Evolutionary conservation across 2,888 invertebrate genomes (phyloP), one percentile per base, ranked within the genome.

Genomic region (Calephelis perditalis): DNA sequence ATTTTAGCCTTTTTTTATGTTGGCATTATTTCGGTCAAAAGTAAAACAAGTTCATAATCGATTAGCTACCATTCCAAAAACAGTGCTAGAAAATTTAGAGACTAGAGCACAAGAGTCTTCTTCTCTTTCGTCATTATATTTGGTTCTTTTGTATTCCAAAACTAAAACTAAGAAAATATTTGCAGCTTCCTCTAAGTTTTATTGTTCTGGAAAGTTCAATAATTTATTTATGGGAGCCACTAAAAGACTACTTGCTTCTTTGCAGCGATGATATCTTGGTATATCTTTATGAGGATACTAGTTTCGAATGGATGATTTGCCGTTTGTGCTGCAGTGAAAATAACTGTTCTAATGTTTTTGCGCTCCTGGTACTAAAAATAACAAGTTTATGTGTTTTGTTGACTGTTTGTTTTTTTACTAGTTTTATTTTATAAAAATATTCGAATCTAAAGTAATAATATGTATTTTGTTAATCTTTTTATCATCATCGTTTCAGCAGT

Each of bases 201-300:
- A 43, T 73, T 8, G 35, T 78, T 5, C 68, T 86, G 9, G 84
- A 85, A 73, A 63, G 61, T 26, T 79, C 78, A 0, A 62, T 82
- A 0, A 59, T 66, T 12, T 70, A 73, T 67, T 10, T 76, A 44
- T 85, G 85, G 86, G 71, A 70, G 10, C 61, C 63, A 6, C 37
- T 83, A 2, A 72, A 81, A 69, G 68, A 73, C n/a, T 76, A 73
- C 57, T 55, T 81, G 15, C 62, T 73, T 46, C 57, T 56, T 0
- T 71, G 80, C 46, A 70, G 77, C n/a, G 81, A 85, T 71, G 71
- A 74, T 56, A 64, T 82, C 67, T 72, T 85, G 65, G 71, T 75
- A 61, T 44, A 73, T 63, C 37, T 82, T 49, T 69, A 73, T 3
- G 73, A 78, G 11, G 65, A 75, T 1, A 65, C 67, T 1, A 71